Conservation (phyloP, 2,888 invertebrate genomes). For the Nephrotoma flavescens region DNA sequence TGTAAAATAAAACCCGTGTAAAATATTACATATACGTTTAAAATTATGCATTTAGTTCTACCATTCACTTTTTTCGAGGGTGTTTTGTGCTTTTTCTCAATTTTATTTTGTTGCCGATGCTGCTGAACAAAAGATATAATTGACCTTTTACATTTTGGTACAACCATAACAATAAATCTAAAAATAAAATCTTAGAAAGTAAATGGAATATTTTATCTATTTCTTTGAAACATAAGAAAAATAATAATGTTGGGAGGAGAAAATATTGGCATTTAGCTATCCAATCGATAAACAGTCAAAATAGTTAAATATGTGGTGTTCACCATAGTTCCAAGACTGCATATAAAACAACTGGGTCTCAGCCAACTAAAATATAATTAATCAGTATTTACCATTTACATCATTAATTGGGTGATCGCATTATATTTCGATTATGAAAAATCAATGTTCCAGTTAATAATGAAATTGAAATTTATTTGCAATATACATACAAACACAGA, state of each 20-base stretch:
- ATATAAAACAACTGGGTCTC: too few relatives aligned
- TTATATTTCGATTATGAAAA: background rate
- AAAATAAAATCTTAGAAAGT: background rate
- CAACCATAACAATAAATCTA: background rate
- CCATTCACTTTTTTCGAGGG: background rate
- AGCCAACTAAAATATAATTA: too few relatives aligned
- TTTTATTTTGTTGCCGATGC: background rate
- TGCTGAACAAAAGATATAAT: background rate
- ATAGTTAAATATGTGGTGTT: too few relatives aligned
- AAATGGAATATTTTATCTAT: background rate
- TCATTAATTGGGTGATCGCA: background rate
- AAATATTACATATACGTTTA: background rate
- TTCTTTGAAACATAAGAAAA: background rate
- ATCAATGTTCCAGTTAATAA: background rate
- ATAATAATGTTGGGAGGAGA: background rate
- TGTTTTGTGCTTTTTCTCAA: background rate
- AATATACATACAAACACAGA: background rate
- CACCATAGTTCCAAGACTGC: too few relatives aligned
- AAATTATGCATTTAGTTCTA: background rate
- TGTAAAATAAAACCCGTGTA: background rate
- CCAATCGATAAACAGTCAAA: too few relatives aligned
- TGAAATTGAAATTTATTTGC: background rate
- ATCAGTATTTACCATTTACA: too few relatives aligned
- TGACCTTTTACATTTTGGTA: background rate
- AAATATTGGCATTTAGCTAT: background rate